phyloP scores from a whole-genome alignment of 2,797 vertebrate species.

The Miichthys miiuy region DNA sequence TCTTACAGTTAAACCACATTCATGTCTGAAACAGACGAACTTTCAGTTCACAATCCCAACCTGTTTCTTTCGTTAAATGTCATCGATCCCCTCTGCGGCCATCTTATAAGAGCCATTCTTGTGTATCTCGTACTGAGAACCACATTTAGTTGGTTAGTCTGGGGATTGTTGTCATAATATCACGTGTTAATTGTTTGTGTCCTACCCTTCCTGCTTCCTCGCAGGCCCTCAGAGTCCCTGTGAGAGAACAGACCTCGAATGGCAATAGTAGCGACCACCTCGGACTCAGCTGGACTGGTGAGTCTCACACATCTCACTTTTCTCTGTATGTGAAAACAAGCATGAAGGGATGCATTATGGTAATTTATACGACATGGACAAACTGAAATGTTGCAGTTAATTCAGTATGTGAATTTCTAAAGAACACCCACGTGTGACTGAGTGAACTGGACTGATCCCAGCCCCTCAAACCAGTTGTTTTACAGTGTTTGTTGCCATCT shows the following conservation, averaged over 20 bases:
- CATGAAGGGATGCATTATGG: not conserved
- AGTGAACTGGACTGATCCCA: constrained; percentile 15
- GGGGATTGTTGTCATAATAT: constrained; percentile 19
- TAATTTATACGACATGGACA: not conserved
- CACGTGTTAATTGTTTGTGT: constrained; percentile 46
- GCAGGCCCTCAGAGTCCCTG: constrained; percentile 99
- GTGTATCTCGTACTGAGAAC: constrained; percentile 19
- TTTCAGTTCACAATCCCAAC: constrained; percentile 70
- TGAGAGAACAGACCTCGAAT: constrained; percentile 99
- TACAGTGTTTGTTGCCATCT: constrained; percentile 69
- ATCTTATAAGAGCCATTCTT: constrained; percentile 29
- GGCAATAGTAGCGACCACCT: constrained; percentile 99
- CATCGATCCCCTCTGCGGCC: constrained; percentile 17
- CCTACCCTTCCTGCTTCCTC: constrained; percentile 39
- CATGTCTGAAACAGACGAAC: constrained; percentile 50
- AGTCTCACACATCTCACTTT: constrained; percentile 51
- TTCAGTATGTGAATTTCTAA: too few species aligned
- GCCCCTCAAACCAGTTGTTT: not conserved
- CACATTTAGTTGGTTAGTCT: constrained; percentile 20
- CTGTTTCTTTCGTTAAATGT: constrained; percentile 35
- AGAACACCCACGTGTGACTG: not conserved
- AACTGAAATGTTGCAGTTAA: not conserved
- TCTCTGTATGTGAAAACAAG: not conserved
- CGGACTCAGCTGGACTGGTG: constrained; percentile 99
- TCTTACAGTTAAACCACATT: constrained; percentile 1